phyloP scores from a whole-genome alignment of 2,797 vertebrate species.

The Crocidura indochinensis region DNA sequence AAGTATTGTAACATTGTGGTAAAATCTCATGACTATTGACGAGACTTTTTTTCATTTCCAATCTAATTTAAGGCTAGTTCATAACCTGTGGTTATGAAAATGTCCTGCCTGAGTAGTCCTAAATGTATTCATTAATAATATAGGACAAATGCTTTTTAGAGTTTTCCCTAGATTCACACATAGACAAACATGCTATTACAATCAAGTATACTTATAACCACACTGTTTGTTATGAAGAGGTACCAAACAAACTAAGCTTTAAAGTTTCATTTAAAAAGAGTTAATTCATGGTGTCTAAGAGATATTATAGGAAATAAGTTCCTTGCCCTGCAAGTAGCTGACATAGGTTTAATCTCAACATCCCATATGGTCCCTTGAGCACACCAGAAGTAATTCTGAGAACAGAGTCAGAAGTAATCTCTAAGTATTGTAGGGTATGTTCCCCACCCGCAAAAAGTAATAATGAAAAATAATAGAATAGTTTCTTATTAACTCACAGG shows the following conservation, averaged over 20 bases:
- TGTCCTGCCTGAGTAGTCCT: background rate
- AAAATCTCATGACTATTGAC: background rate
- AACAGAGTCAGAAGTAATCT: no score
- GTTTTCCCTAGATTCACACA: background rate
- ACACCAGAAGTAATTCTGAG: no score
- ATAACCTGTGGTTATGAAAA: background rate
- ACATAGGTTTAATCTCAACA: no score
- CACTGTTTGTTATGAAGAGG: background rate
- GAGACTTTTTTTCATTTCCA: slow-evolving; percentile 44
- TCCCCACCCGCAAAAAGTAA: no score
- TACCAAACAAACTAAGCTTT: background rate
- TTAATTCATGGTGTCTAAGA: no score
- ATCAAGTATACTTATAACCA: background rate
- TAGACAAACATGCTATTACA: background rate
- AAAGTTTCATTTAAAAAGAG: slow-evolving; percentile 42
- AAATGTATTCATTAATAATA: background rate
- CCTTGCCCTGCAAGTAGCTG: no score
- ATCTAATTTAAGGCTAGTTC: background rate
- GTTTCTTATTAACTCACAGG: background rate
- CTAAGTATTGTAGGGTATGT: no score
- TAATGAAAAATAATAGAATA: background rate
- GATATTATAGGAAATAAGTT: no score
- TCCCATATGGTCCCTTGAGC: no score
- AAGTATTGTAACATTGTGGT: background rate
- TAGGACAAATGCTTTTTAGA: background rate